Percentiles rank a stretch among this genome's conserved stretches.
phyloP scores from a whole-genome alignment of 2,113 vertebrate genomes.

The Ellobius talpinus region DNA sequence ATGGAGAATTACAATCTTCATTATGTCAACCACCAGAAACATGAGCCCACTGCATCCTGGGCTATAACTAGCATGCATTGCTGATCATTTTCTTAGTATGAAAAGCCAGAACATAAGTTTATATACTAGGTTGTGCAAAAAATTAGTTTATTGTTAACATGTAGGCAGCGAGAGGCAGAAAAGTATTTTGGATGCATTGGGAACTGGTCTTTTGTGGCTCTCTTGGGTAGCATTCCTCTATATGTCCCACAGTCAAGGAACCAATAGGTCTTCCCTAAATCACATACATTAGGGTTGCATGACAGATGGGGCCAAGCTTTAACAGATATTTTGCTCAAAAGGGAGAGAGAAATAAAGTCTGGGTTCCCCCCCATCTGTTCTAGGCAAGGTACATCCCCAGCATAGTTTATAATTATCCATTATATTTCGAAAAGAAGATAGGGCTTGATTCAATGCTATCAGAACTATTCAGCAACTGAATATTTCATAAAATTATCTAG shows the following conservation, averaged over 20 bases:
- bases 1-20: not conserved
- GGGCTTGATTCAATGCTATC: not conserved
- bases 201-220: not conserved
- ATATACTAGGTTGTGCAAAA: not conserved
- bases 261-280: not conserved
- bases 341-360: not conserved
- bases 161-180: not conserved
- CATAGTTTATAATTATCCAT: not conserved
- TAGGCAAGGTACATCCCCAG: not conserved
- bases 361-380: not conserved
- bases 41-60: not conserved
- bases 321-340: not conserved
- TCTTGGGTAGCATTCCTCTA: not conserved
- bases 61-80: not conserved
- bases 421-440: not conserved
- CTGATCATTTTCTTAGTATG: not conserved
- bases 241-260: not conserved
- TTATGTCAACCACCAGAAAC: too few relatives aligned
- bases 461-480: not conserved
- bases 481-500: not conserved
- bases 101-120: not conserved
- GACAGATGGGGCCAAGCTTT: not conserved
- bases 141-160: not conserved
- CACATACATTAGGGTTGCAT: not conserved
- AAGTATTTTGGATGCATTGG: not conserved